Conservation (phyloP, 2,888 invertebrate genomes). For the Scelioninae gen. 1 region DNA sequence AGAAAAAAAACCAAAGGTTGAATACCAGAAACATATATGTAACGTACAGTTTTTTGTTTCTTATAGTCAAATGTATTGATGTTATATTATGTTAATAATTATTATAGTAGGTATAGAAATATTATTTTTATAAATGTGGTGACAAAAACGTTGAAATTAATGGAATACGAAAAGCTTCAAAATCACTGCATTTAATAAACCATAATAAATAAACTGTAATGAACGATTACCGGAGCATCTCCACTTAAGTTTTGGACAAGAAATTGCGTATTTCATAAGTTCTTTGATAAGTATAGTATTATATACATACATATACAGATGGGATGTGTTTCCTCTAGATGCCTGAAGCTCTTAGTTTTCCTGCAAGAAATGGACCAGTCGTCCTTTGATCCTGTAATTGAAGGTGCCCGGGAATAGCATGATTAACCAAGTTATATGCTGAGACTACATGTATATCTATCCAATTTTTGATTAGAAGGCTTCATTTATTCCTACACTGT, state of each 20-base stretch:
- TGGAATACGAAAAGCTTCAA: no score
- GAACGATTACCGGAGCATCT: conserved; percentile 69
- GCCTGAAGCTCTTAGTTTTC: conserved; percentile 60
- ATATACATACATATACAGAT: conserved; percentile 56
- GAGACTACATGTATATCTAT: conserved; percentile 59
- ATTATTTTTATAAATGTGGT: no score
- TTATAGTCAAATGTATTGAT: no score
- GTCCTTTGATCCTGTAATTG: conserved; percentile 80
- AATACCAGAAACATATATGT: no score
- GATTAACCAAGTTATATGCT: conserved; percentile 66
- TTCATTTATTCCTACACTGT: conserved; percentile 31
- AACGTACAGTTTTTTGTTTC: no score
- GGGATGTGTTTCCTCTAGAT: conserved; percentile 50
- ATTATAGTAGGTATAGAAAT: no score
- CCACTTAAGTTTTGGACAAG: conserved; percentile 65
- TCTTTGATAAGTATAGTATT: conserved; percentile 15
- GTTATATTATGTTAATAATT: no score
- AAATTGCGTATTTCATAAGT: conserved; percentile 56
- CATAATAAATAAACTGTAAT: conserved; percentile 44
- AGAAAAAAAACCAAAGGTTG: no score
- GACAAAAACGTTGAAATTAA: no score
- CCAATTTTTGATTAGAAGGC: conserved; percentile 38
- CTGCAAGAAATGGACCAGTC: conserved; percentile 71
- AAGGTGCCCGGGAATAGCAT: conserved; percentile 74
- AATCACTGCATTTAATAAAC: conserved; percentile 9